phyloP scores from a whole-genome alignment of 2,113 vertebrate genomes.

The pig (Sus scrofa) region T2T-Sscrofa CM000812.6:249445001-249445500 shows the following conservation, averaged over 20 bases:
- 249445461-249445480: neutral
- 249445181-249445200: neutral
- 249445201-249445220: neutral
- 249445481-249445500: neutral
- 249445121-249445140: neutral
- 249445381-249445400: neutral
- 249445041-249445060: constrained; percentile 63
- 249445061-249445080: neutral
- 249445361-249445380: neutral
- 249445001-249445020: constrained; percentile 39
- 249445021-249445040: constrained; percentile 65
- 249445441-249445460: neutral
- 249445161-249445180: neutral
- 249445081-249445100: neutral
- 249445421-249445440: neutral
- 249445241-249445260: neutral
- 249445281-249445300: neutral
- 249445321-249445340: neutral
- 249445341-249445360: neutral
- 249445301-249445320: neutral
- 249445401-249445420: neutral
- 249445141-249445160: neutral
- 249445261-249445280: neutral
- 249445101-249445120: neutral
- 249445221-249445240: neutral